phyloP scores from a whole-genome alignment of 2,888 invertebrate species.

The Aspidapion aeneum region DNA sequence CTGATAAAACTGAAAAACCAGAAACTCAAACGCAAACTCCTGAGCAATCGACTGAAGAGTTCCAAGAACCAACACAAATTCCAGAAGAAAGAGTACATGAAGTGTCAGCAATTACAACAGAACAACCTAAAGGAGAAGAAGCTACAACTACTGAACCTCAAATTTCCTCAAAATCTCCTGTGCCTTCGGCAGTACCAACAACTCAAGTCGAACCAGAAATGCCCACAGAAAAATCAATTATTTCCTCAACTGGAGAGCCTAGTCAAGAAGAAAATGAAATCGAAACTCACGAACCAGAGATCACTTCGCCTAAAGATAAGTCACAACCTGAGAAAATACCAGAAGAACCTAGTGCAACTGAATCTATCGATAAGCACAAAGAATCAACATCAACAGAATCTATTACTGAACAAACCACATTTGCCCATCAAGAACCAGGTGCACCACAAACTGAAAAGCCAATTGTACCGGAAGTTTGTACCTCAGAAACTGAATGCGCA shows the following conservation, averaged over 20 bases:
- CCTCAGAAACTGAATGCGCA: constrained; percentile 23
- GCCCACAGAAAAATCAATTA: constrained; percentile 7
- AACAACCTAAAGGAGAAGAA: constrained; percentile 23
- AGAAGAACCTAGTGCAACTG: neutral
- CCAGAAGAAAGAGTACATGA: constrained; percentile 8
- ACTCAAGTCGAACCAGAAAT: constrained; percentile 19
- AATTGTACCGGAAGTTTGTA: constrained; percentile 24
- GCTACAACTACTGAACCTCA: neutral
- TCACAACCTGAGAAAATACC: constrained; percentile 1
- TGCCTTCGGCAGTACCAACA: constrained; percentile 16
- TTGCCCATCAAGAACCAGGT: constrained; percentile 1
- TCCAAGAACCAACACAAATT: constrained; percentile 18
- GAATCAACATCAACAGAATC: constrained; percentile 8
- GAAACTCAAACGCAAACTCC: constrained; percentile 5
- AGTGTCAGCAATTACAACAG: constrained; percentile 12
- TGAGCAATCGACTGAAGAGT: constrained; percentile 15
- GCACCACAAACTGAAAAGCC: constrained; percentile 19
- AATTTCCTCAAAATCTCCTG: constrained; percentile 2
- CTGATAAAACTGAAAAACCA: constrained; percentile 12
- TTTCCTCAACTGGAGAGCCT: constrained; percentile 26
- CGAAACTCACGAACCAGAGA: constrained; percentile 23
- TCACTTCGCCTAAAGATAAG: constrained; percentile 15
- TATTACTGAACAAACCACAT: neutral
- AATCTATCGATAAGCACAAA: constrained; percentile 6
- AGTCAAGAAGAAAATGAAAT: constrained; percentile 29